Evolutionary conservation across 2,797 vertebrate genomes (phyloP).

Genomic region (Bradypodion pumilum): DNA sequence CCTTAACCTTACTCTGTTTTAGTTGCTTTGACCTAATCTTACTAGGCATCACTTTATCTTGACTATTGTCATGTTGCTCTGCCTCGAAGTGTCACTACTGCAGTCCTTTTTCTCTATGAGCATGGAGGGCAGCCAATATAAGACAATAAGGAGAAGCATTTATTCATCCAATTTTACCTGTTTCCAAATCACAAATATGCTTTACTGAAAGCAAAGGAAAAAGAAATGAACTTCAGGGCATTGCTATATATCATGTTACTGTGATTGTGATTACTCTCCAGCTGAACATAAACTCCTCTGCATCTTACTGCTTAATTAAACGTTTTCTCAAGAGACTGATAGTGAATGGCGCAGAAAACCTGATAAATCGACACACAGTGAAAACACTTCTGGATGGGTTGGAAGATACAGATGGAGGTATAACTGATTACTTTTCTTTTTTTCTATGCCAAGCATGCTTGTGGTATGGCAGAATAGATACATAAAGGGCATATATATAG

Average conservation of each 20-base stretch:
- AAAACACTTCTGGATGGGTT: background rate
- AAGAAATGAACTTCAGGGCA: background rate
- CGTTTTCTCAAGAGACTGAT: background rate
- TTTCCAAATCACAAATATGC: background rate
- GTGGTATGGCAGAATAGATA: background rate
- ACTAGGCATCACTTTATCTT: background rate
- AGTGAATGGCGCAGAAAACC: background rate
- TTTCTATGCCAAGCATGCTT: background rate
- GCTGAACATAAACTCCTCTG: background rate
- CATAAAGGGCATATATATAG: background rate
- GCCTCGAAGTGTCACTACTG: background rate
- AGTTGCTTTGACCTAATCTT: background rate
- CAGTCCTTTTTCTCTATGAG: background rate
- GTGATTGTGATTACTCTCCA: background rate
- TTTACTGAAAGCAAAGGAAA: background rate
- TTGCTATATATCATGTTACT: background rate
- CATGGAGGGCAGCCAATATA: background rate
- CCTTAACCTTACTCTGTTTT: background rate
- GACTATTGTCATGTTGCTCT: background rate
- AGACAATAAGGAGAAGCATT: background rate
- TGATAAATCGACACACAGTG: background rate
- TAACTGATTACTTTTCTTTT: background rate
- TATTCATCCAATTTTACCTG: background rate
- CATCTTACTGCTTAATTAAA: constrained; percentile 25
- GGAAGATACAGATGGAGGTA: background rate